Evolutionary conservation across 2,888 invertebrate species (phyloP).

Genomic region (Phyllotreta cruciferae): DNA sequence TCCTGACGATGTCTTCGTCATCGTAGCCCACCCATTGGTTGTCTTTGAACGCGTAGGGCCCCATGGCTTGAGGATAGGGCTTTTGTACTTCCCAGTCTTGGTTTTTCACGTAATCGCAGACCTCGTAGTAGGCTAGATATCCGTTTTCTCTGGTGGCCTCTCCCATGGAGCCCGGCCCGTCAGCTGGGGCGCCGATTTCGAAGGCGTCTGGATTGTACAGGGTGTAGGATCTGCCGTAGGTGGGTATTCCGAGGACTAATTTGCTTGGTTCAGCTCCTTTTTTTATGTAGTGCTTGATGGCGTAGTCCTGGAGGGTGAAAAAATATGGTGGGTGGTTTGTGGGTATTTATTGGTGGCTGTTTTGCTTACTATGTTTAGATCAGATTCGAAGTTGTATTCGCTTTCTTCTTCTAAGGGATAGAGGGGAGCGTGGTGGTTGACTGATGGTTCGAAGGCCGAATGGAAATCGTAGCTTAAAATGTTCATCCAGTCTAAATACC

Average conservation of each 20-base stretch:
- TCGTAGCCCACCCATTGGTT: slow-evolving; percentile 96
- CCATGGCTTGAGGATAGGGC: slow-evolving; percentile 83
- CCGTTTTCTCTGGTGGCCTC: slow-evolving; percentile 92
- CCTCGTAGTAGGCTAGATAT: slow-evolving; percentile 92
- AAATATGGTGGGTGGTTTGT: neutral
- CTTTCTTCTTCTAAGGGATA: slow-evolving; percentile 81
- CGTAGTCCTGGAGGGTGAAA: slow-evolving; percentile 73
- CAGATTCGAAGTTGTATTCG: slow-evolving; percentile 87
- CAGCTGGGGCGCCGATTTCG: slow-evolving; percentile 86
- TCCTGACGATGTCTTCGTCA: slow-evolving; percentile 81
- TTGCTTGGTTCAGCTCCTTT: slow-evolving; percentile 82
- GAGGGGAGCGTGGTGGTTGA: slow-evolving; percentile 90
- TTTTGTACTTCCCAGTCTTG: slow-evolving; percentile 85
- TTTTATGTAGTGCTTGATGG: slow-evolving; percentile 81
- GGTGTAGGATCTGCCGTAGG: slow-evolving; percentile 90
- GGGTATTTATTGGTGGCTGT: neutral
- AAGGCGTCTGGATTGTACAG: slow-evolving; percentile 84
- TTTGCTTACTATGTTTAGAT: slow-evolving; percentile 84
- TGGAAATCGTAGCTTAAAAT: slow-evolving; percentile 91
- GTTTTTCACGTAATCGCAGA: slow-evolving; percentile 80
- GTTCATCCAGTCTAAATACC: slow-evolving; percentile 91
- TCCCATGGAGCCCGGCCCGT: slow-evolving; percentile 90
- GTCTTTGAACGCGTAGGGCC: slow-evolving; percentile 85
- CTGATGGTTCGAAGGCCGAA: slow-evolving; percentile 88
- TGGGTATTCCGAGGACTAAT: slow-evolving; percentile 85